Evolutionary conservation across 2,797 vertebrate species (phyloP).

Genomic region (Poeciliopsis paucimaculata): DNA sequence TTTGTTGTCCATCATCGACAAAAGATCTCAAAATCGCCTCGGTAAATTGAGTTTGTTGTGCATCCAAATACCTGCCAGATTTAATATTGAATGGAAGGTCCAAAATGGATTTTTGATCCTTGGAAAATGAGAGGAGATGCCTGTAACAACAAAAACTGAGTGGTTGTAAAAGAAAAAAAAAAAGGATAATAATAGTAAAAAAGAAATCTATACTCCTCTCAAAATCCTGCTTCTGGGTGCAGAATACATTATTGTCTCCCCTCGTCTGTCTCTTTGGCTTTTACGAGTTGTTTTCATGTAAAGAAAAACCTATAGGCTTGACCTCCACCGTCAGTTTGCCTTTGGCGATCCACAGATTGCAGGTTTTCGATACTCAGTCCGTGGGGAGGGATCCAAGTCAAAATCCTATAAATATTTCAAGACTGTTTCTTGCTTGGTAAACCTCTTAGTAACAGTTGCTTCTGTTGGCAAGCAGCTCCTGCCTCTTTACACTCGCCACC

Average conservation of each 20-base stretch:
- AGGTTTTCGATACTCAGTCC: slow-evolving; percentile 84
- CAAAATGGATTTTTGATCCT: slow-evolving; percentile 87
- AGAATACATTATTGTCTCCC: slow-evolving; percentile 79
- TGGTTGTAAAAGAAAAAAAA: slow-evolving; percentile 10
- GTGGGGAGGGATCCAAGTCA: slow-evolving; percentile 85
- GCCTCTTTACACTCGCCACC: slow-evolving; percentile 69
- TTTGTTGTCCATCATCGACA: slow-evolving; percentile 77
- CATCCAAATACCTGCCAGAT: slow-evolving; percentile 87
- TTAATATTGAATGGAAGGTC: slow-evolving; percentile 87
- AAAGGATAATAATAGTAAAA: slow-evolving; percentile 21
- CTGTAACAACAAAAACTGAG: slow-evolving; percentile 74
- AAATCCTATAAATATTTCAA: slow-evolving; percentile 91
- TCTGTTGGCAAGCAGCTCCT: slow-evolving; percentile 58
- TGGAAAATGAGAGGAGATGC: slow-evolving; percentile 85
- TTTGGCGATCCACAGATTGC: slow-evolving; percentile 84
- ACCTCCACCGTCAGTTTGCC: slow-evolving; percentile 84
- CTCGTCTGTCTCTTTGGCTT: slow-evolving; percentile 74
- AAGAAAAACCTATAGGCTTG: slow-evolving; percentile 88
- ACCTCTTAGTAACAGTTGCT: slow-evolving; percentile 71
- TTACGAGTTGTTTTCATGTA: slow-evolving; percentile 88
- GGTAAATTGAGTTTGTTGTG: slow-evolving; percentile 87
- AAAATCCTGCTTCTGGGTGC: slow-evolving; percentile 73
- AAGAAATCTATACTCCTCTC: slow-evolving; percentile 82
- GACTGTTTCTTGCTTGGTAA: slow-evolving; percentile 73
- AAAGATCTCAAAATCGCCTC: slow-evolving; percentile 82